Conservation (phyloP, 2,797 vertebrate species). For the Poeciliopsis turneri region DNA sequence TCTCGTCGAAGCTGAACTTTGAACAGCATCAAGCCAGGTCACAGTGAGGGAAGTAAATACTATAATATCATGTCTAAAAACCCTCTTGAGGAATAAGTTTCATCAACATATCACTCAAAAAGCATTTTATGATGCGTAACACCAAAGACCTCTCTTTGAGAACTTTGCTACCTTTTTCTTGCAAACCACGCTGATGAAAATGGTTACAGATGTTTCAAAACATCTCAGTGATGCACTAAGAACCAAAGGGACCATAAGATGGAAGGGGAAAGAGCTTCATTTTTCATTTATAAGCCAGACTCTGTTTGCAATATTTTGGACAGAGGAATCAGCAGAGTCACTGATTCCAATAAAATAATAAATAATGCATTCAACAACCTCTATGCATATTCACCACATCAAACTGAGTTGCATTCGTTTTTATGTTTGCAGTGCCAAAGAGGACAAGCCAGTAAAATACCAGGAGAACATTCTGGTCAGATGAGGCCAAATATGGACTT, state of each 20-base stretch:
- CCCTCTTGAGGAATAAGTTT: background rate
- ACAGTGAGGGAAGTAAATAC: background rate
- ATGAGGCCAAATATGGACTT: background rate
- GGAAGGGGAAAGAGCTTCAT: background rate
- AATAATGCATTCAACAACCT: background rate
- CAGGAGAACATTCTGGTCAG: background rate
- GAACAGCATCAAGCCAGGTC: background rate
- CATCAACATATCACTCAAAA: background rate
- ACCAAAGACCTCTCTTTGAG: background rate
- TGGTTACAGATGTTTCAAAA: background rate
- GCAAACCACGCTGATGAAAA: background rate
- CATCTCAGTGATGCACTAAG: background rate
- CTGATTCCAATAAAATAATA: background rate
- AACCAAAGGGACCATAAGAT: background rate
- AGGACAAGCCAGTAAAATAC: background rate
- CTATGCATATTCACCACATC: background rate
- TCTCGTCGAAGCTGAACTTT: background rate
- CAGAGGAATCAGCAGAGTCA: background rate
- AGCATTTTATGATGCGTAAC: background rate
- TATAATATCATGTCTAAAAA: background rate
- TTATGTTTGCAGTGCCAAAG: background rate
- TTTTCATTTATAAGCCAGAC: background rate
- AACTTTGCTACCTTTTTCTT: background rate
- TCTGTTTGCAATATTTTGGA: background rate
- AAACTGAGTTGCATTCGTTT: background rate